Conservation (phyloP, 2,113 vertebrate species). For the Tachysurus fulvidraco region DNA sequence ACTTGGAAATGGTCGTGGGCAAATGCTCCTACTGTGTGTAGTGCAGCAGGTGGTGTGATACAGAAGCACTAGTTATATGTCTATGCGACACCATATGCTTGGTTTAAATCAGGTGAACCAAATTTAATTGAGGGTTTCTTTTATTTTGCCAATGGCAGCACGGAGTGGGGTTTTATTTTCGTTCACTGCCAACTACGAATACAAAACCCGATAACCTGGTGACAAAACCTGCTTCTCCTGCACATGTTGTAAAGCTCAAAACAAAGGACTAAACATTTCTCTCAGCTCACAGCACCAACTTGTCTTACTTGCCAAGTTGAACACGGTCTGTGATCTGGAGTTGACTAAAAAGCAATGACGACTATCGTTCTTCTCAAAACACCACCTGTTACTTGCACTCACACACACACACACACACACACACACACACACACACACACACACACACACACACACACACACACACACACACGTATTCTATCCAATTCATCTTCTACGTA, state of each 20-base stretch:
- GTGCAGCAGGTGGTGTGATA: too few relatives aligned
- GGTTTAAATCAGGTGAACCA: not conserved
- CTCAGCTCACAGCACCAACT: not conserved
- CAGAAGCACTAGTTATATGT: not conserved
- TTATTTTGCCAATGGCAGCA: not conserved
- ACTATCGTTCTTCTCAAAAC: not conserved
- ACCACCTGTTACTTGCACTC: not conserved
- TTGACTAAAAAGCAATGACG: not conserved
- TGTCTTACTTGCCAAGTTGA: not conserved
- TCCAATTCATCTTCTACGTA: constrained; percentile 8
- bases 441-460: constrained; percentile 3
- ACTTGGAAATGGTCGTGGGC: too few relatives aligned
- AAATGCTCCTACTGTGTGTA: too few relatives aligned
- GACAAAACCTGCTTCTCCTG: not conserved
- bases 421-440: not conserved
- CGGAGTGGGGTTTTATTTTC: not conserved
- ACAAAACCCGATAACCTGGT: not conserved
- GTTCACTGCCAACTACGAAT: not conserved
- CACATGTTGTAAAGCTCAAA: not conserved
- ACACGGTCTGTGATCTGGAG: not conserved
- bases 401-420: not conserved
- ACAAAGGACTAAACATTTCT: not conserved
- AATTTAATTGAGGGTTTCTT: not conserved
- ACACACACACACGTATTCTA: not conserved
- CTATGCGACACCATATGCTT: not conserved